Percentiles rank a stretch among this genome's conserved stretches.
Conservation (phyloP, 2,888 invertebrate genomes). For the Heliconius aoede region DNA sequence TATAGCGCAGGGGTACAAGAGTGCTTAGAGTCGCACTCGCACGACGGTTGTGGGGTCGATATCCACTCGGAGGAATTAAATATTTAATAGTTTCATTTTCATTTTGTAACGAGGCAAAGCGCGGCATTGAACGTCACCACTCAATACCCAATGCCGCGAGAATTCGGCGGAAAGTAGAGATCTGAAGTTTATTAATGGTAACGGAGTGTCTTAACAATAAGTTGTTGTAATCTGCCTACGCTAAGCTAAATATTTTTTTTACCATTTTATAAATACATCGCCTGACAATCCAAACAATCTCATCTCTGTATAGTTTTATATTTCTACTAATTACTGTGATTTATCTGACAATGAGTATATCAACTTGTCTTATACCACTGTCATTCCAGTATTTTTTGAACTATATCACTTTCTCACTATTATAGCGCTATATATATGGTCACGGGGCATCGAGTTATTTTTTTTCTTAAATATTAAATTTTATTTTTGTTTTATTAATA, state of each 20-base stretch:
- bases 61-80: too few relatives aligned
- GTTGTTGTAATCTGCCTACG: neutral
- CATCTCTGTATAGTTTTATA: neutral
- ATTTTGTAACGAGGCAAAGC: too few relatives aligned
- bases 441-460: neutral
- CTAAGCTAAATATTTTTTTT: too few relatives aligned
- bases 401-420: neutral
- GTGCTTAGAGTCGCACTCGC: too few relatives aligned
- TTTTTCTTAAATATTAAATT: neutral
- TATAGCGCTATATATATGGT: neutral
- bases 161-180: neutral
- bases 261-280: too few relatives aligned
- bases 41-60: too few relatives aligned
- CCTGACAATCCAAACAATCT: neutral
- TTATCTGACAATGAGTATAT: conserved; percentile 1
- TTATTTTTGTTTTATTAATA: neutral
- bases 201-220: neutral
- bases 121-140: too few relatives aligned
- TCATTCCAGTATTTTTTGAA: neutral
- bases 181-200: neutral
- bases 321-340: conserved; percentile 15
- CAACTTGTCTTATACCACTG: neutral
- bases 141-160: too few relatives aligned
- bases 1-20: too few relatives aligned
- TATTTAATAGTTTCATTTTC: too few relatives aligned